Evolutionary conservation across 1,140 invertebrate species (phyloP).

Genomic region (Leptinotarsa undecemlineata): DNA sequence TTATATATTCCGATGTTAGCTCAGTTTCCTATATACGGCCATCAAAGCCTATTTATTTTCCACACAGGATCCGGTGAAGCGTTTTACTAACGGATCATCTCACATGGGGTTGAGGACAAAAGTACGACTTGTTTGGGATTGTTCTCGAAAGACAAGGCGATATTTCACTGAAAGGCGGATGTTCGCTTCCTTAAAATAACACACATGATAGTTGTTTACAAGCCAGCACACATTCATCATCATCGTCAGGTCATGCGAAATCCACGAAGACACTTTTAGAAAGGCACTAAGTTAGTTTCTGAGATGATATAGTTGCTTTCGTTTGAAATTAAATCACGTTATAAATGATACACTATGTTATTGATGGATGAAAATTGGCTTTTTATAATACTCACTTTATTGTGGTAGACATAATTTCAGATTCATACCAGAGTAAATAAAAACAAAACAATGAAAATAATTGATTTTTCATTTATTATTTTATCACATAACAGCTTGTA

Average conservation of each 20-base stretch:
- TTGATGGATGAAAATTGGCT: too few relatives aligned
- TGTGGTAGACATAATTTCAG: too few relatives aligned
- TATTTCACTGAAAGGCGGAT: constrained; percentile 53
- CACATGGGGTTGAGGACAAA: constrained; percentile 50
- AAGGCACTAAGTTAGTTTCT: neutral
- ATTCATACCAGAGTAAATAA: too few relatives aligned
- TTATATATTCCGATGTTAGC: constrained; percentile 40
- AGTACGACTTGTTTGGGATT: constrained; percentile 53
- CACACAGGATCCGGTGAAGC: constrained; percentile 46
- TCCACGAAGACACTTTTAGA: neutral
- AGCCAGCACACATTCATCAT: constrained; percentile 47
- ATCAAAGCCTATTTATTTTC: constrained; percentile 52
- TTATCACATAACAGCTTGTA: too few relatives aligned
- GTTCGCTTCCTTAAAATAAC: constrained; percentile 53
- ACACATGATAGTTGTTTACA: constrained; percentile 52
- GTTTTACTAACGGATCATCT: constrained; percentile 53
- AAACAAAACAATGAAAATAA: too few relatives aligned
- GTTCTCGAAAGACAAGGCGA: constrained; percentile 50
- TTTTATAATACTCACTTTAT: too few relatives aligned
- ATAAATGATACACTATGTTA: too few relatives aligned
- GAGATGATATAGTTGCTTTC: neutral
- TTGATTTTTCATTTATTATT: too few relatives aligned
- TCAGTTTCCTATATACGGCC: constrained; percentile 44
- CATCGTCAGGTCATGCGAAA: constrained; percentile 40
- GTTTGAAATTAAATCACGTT: too few relatives aligned